A percentile compares a stretch with the other conserved stretches of the same genome.
Conservation (phyloP, 2,888 invertebrate genomes). For the Cosmorhoe ocellata region DNA sequence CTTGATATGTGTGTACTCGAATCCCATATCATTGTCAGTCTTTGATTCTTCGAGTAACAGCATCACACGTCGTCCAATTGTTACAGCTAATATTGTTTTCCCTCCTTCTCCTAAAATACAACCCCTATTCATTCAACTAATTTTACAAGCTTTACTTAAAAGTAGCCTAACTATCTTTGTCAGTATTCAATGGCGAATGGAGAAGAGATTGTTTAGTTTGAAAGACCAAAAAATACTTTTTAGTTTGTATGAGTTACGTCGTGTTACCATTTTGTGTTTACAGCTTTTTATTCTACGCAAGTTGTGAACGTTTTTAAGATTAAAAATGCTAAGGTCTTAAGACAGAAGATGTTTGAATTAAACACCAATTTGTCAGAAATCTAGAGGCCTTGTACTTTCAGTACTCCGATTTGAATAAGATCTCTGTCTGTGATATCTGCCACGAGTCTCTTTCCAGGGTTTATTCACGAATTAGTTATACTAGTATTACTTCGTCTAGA, state of each 20-base stretch:
- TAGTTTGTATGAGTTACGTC: too few species aligned
- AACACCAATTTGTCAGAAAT: too few species aligned
- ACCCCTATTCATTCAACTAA: background rate
- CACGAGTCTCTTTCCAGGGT: background rate
- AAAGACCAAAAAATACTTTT: too few species aligned
- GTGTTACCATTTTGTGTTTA: too few species aligned
- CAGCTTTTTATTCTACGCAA: constrained; percentile 8
- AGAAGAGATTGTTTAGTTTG: too few species aligned
- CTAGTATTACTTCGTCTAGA: too few species aligned
- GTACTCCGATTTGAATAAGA: background rate
- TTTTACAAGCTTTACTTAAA: too few species aligned
- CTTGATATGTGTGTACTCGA: constrained; percentile 77
- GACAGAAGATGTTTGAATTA: constrained; percentile 6
- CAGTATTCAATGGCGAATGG: too few species aligned
- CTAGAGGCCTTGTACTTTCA: constrained; percentile 5
- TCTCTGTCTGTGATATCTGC: background rate
- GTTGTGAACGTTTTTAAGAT: constrained; percentile 5
- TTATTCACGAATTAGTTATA: too few species aligned
- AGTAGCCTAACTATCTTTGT: too few species aligned
- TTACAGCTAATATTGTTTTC: constrained; percentile 69
- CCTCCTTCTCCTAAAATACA: constrained; percentile 61
- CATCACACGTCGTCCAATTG: constrained; percentile 70
- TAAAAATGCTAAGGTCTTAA: background rate
- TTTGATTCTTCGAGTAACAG: constrained; percentile 71
- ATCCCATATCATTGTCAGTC: constrained; percentile 76